Conservation (phyloP, 2,888 invertebrate species). For the Cataglyphis rosenhaueri region DNA sequence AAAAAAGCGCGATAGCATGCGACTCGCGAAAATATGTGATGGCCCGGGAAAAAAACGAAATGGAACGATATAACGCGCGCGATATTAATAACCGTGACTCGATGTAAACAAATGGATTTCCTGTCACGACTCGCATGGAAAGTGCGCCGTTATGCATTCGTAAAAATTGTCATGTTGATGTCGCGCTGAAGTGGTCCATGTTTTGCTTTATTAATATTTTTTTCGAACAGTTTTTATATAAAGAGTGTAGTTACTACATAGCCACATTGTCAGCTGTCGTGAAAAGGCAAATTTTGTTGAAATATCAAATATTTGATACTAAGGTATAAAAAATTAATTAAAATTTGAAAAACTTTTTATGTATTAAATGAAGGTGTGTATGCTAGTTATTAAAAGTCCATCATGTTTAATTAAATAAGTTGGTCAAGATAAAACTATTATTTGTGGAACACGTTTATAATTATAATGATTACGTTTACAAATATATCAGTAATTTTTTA, state of each 20-base stretch:
- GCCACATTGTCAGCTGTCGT: neutral
- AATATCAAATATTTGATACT: neutral
- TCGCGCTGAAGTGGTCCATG: neutral
- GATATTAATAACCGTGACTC: constrained; percentile 61
- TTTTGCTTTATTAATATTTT: constrained; percentile 42
- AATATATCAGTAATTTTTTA: neutral
- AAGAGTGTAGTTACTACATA: constrained; percentile 12
- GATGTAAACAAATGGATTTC: constrained; percentile 63
- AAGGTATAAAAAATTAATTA: neutral
- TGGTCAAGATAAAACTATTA: neutral
- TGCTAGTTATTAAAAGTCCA: neutral
- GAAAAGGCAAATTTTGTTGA: constrained; percentile 9
- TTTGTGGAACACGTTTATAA: neutral
- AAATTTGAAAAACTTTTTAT: neutral
- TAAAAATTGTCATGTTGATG: constrained; percentile 55
- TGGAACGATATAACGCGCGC: constrained; percentile 54
- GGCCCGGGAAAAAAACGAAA: constrained; percentile 47
- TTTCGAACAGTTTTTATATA: neutral
- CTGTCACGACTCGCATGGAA: constrained; percentile 41
- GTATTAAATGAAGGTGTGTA: neutral
- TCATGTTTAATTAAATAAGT: neutral
- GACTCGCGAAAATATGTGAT: constrained; percentile 12
- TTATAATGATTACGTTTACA: neutral
- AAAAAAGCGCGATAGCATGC: neutral
- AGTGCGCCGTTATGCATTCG: constrained; percentile 56